Conservation (phyloP, 2,113 vertebrate genomes). For the Centropus unirufus region DNA sequence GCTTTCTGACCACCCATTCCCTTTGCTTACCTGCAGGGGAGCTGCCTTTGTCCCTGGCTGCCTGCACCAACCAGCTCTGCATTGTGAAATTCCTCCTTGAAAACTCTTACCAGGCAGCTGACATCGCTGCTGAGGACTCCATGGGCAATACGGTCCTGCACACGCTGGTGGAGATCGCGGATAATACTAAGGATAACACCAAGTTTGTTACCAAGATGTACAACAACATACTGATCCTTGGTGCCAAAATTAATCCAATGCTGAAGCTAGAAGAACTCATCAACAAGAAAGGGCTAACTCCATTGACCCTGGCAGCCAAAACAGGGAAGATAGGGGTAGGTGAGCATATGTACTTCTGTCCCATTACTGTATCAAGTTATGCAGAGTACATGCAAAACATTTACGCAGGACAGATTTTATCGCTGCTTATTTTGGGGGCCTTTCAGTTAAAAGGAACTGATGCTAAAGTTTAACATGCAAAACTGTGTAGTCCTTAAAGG, state of each 20-base stretch:
- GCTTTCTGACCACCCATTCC: background rate
- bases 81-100: constrained; percentile 90
- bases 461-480: background rate
- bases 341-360: background rate
- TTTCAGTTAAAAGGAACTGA: background rate
- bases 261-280: constrained; percentile 86
- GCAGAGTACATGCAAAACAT: background rate
- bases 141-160: constrained; percentile 92
- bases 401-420: background rate
- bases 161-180: constrained; percentile 88
- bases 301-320: constrained; percentile 90
- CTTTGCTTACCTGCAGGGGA: constrained; percentile 81
- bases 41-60: constrained; percentile 91
- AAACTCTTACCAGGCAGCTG: constrained; percentile 80
- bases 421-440: background rate
- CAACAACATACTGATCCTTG: constrained; percentile 84
- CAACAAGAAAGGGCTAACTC: constrained; percentile 86
- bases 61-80: constrained; percentile 93
- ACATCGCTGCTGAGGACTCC: constrained; percentile 79
- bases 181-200: constrained; percentile 88
- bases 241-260: constrained; percentile 80
- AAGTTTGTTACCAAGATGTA: constrained; percentile 93
- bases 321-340: constrained; percentile 90
- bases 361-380: background rate
- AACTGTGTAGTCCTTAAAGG: background rate